A percentile compares a stretch with the other conserved stretches of the same genome.
Conservation (phyloP, 2,797 vertebrate species). For the Anguilla marmorata region DNA sequence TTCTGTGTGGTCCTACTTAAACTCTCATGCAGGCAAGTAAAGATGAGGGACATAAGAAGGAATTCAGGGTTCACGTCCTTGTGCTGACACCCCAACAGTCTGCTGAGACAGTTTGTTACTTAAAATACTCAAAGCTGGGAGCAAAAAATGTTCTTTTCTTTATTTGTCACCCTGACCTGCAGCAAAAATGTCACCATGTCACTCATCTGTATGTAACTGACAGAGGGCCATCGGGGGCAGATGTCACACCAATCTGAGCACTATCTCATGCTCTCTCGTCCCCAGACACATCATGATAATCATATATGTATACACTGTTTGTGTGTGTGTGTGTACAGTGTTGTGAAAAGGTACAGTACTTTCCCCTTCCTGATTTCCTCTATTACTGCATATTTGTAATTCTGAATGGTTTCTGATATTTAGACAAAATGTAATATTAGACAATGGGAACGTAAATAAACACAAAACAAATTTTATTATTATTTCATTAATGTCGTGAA, state of each 20-base stretch:
- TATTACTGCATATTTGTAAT: no score
- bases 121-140: not conserved
- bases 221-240: not conserved
- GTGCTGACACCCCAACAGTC: not conserved
- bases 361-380: no score
- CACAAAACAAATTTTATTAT: no score
- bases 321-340: no score
- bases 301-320: not conserved
- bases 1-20: not conserved
- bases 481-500: no score
- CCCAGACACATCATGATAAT: not conserved
- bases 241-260: not conserved
- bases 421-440: no score
- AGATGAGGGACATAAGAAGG: not conserved
- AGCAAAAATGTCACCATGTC: constrained; percentile 11
- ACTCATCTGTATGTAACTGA: not conserved
- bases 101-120: not conserved
- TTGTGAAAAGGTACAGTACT: no score
- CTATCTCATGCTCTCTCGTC: not conserved
- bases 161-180: constrained; percentile 20
- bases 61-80: not conserved
- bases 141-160: not conserved
- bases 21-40: not conserved
- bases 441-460: no score
- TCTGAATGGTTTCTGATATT: no score